These are phyloP conservation scores for Trachymyrmex septentrionalis DNA, from an alignment of 1,140 invertebrate species.

Conservation along the genomic window DNA sequence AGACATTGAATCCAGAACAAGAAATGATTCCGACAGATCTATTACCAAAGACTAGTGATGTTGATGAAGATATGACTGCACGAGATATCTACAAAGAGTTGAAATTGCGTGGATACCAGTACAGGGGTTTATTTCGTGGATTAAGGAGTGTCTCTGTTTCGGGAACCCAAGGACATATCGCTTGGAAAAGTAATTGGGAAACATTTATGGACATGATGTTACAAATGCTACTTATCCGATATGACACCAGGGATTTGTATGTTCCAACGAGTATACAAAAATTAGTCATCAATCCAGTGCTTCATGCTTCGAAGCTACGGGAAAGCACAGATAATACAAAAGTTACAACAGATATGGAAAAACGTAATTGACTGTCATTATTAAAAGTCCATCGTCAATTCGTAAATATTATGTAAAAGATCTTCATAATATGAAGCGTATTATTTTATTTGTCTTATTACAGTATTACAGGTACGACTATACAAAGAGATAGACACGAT, in stretches of 20 bases:
- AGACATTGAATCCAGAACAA: too few relatives aligned
- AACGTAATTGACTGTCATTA: constrained; percentile 39
- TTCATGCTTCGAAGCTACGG: constrained; percentile 87
- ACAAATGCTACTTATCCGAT: constrained; percentile 93
- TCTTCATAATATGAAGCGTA: too few relatives aligned
- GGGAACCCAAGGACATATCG: constrained; percentile 85
- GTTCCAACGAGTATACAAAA: constrained; percentile 95
- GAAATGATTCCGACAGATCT: too few relatives aligned
- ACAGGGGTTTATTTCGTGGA: constrained; percentile 92
- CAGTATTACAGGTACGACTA: too few relatives aligned
- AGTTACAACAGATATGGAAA: constrained; percentile 79
- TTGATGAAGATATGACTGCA: constrained; percentile 81
- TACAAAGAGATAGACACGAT: too few relatives aligned
- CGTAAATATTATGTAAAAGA: too few relatives aligned
- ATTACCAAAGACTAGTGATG: too few relatives aligned
- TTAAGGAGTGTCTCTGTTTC: constrained; percentile 87
- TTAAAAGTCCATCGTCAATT: too few relatives aligned
- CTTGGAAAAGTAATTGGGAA: constrained; percentile 95
- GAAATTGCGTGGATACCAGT: constrained; percentile 96
- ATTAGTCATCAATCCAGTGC: constrained; percentile 92
- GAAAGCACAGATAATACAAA: constrained; percentile 6
- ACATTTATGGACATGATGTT: constrained; percentile 97
- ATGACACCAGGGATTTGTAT: constrained; percentile 91
- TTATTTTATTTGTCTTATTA: too few relatives aligned
- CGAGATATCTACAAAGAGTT: constrained; percentile 97